These are phyloP conservation scores for Mirza zaza DNA, from an alignment of 2,113 vertebrate genomes.

Conservation along the genomic window DNA sequence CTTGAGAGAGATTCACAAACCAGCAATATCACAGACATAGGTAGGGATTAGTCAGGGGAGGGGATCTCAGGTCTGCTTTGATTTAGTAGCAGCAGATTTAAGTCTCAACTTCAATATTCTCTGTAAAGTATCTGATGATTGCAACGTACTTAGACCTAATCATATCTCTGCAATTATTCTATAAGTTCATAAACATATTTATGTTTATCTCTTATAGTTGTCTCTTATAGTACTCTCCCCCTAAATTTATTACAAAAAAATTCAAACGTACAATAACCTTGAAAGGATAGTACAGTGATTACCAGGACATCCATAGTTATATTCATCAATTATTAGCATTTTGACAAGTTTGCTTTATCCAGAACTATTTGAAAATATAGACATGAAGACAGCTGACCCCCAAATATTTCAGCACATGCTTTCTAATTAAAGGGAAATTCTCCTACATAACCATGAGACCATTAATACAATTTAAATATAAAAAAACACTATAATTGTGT, in stretches of 20 bases:
- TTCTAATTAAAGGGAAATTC: neutral
- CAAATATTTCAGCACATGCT: neutral
- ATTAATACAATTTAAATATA: neutral
- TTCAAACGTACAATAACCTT: neutral
- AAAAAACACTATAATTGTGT: neutral
- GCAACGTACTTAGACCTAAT: neutral
- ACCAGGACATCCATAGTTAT: neutral
- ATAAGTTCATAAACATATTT: neutral
- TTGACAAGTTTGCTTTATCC: neutral
- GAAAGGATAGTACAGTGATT: neutral
- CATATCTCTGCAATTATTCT: neutral
- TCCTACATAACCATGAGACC: neutral
- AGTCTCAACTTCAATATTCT: neutral
- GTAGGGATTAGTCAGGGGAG: neutral
- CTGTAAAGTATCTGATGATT: neutral
- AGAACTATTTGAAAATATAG: neutral
- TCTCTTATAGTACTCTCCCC: neutral
- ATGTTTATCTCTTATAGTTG: too few relatives aligned
- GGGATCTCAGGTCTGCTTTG: neutral
- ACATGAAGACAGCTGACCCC: neutral
- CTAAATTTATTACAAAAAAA: neutral
- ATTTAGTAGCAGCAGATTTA: neutral
- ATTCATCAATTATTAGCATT: neutral
- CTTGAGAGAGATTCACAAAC: neutral
- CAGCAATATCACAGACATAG: neutral